Evolutionary conservation across 2,113 vertebrate species (phyloP), one percentile per base, ranked within the genome.

Genomic region (Phalacrocorax pelagicus): DNA sequence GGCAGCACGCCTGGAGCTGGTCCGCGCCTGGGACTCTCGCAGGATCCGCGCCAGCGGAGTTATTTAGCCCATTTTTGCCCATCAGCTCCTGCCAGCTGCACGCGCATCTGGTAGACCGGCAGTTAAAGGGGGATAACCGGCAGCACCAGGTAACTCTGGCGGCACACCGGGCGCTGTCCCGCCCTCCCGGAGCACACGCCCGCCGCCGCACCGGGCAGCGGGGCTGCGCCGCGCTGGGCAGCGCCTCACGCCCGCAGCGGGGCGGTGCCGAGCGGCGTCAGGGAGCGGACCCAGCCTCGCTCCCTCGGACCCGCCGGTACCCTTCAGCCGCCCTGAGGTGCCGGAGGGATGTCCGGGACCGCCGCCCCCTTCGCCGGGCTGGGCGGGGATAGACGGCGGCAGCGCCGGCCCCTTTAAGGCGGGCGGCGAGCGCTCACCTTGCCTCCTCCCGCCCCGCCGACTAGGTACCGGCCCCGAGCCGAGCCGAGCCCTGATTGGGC

Each of bases 71-170:
- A 0, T 8, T 3, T 27, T 0, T 17, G 66, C 80, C 66, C 74
- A 0, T 2, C 7, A 1, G 1, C 32, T 19, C 15, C 36, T 2
- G 51, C 38, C 52, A 40, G 72, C 24, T 2, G 30, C 58, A 2
- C 2, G 1, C 44, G 2, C 29, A 0, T 5, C 5, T 1, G 34
- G 36, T 4, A n/a, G 20, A 57, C 2, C 2, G 34, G 62, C 47
- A 2, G 30, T 0, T 6, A 0, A 4, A 11, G 17, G 0, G 14
- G 24, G 36, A 10, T 23, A 2, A 6, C 27, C 13, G 47, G 0
- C 1, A 0, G 62, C 1, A 58, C 47, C 55, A 2, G 6, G 67
- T 13, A 18, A 17, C 52, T 19, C 2, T 2, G n/a, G 62, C 36
- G 13, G 57, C 78, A 13, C 91, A 73, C 73, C 70, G 32, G 73